Evolutionary conservation across 2,797 vertebrate species (phyloP).

Genomic region (Smutsia temminckii): DNA sequence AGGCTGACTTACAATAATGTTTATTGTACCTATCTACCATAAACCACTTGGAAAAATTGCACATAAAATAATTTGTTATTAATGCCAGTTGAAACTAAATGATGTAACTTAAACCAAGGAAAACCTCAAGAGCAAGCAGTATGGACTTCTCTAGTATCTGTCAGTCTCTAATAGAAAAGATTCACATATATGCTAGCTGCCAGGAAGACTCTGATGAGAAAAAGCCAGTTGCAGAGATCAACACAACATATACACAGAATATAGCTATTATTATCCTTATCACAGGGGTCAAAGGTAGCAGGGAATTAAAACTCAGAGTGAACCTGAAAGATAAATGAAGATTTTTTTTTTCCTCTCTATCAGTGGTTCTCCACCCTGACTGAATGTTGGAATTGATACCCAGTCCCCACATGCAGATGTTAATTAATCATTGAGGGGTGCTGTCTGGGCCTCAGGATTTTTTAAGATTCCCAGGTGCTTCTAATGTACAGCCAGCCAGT

Average conservation of each 20-base stretch:
- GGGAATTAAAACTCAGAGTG: constrained; percentile 28
- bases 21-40: neutral
- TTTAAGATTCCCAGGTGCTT: neutral
- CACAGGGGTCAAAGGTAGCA: neutral
- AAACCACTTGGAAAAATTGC: neutral
- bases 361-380: neutral
- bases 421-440: neutral
- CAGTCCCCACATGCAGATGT: neutral
- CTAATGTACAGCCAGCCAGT: neutral
- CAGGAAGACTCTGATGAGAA: neutral
- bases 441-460: neutral
- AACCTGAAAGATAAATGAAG: neutral
- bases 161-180: neutral
- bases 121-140: neutral
- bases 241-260: neutral
- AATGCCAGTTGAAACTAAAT: neutral
- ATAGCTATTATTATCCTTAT: neutral
- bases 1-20: neutral
- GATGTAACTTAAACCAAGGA: neutral
- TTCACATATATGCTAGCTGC: neutral
- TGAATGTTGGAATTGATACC: neutral
- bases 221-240: neutral
- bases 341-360: neutral
- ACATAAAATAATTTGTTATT: neutral
- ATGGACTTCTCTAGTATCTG: neutral